These are phyloP conservation scores for Siniperca scherzeri DNA, from an alignment of 2,797 vertebrate species.

Conservation along the genomic window DNA sequence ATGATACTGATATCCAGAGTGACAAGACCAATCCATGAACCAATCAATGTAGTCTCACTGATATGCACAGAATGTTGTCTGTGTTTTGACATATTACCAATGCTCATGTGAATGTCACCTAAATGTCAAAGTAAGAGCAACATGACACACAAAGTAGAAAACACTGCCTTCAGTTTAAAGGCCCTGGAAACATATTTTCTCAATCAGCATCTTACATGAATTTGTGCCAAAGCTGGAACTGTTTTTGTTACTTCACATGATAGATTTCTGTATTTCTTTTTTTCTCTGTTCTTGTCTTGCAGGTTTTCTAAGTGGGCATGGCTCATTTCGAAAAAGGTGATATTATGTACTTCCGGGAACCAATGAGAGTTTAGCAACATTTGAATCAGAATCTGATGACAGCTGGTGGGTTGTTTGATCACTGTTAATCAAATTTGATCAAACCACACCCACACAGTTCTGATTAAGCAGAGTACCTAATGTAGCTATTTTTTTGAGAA, in stretches of 20 bases:
- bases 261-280: not conserved
- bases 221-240: no score
- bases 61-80: not conserved
- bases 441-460: not conserved
- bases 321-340: not conserved
- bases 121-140: not conserved
- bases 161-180: not conserved
- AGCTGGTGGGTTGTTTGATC: not conserved
- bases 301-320: not conserved
- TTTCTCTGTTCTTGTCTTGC: not conserved
- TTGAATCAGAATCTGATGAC: not conserved
- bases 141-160: not conserved
- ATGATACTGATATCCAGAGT: not conserved
- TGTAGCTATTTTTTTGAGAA: not conserved
- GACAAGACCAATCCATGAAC: not conserved
- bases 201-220: not conserved
- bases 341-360: not conserved
- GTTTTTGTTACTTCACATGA: no score
- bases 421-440: not conserved
- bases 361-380: not conserved
- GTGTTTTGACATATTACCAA: not conserved
- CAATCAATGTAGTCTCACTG: not conserved
- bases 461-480: not conserved
- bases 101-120: not conserved
- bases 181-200: not conserved